These are phyloP conservation scores for Priocnemis perturbator DNA, from an alignment of 2,888 invertebrate genomes.

Conservation along the genomic window DNA sequence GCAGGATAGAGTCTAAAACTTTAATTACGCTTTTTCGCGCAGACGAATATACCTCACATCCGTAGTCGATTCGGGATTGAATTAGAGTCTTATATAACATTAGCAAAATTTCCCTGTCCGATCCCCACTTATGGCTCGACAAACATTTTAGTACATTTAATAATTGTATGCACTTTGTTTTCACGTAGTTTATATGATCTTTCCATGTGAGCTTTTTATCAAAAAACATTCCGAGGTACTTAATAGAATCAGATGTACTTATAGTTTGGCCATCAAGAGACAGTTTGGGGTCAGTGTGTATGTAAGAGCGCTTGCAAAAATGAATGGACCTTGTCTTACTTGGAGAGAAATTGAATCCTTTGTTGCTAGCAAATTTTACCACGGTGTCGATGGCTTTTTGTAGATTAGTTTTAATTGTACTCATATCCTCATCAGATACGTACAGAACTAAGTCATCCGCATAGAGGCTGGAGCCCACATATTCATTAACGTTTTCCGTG, in stretches of 20 bases:
- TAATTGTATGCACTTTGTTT: not conserved
- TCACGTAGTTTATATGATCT: not conserved
- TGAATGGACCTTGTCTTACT: constrained; percentile 13
- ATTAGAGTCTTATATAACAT: constrained; percentile 33
- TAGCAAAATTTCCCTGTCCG: constrained; percentile 24
- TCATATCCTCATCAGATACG: no score
- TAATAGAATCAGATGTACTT: not conserved
- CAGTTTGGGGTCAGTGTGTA: no score
- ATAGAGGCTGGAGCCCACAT: no score
- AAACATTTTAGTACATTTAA: constrained; percentile 17
- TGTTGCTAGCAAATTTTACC: not conserved
- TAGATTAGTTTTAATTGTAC: no score
- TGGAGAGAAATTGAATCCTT: constrained; percentile 11
- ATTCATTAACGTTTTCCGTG: no score
- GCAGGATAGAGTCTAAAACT: constrained; percentile 30
- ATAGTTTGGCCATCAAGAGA: not conserved
- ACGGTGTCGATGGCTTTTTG: not conserved
- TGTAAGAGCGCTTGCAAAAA: constrained; percentile 16
- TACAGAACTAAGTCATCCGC: no score
- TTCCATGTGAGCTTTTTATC: constrained; percentile 4
- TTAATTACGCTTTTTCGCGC: not conserved
- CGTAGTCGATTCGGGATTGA: constrained; percentile 28
- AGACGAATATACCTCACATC: constrained; percentile 28
- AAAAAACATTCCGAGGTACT: not conserved
- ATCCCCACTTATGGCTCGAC: constrained; percentile 2